Evolutionary conservation across 2,113 vertebrate genomes (phyloP), one percentile per base, ranked within the genome.

Genomic region (Nothoprocta pentlandii): DNA sequence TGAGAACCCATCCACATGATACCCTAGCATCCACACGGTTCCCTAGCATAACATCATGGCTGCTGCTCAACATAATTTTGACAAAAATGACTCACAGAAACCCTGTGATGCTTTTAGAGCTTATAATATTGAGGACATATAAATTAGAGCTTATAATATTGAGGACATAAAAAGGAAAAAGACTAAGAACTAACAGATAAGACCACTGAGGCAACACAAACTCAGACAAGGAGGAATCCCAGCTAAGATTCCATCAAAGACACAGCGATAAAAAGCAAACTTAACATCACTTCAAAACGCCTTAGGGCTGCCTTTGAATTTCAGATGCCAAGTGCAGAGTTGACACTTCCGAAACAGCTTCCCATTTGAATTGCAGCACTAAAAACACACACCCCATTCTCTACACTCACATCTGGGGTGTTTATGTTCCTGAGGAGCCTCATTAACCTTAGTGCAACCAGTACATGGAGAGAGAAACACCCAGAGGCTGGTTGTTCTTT

Each of bases 321-420:
- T 82, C 58, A 75, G 10, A 76, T 49, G 73, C 12, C 66, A 91
- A 51, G 11, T 22, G 85, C 25, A 79, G 32, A 78, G 42, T 44
- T 87, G 74, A 85, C 62, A 81, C 47, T 61, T 87, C 47, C 56
- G 51, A 92, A 92, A 96, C 25, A 77, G n/a, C 59, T 93, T 84
- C 20, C 25, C 9, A 42, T 75, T 78, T 16, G 10, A 87, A 92
- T 84, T 11, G 14, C 69, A 79, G 70, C 67, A 92, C 61, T 53
- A 76, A 71, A 89, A 87, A 69, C 16, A 76, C 8, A 64, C 41
- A 82, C n/a, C 58, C 82, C 28, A 32, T 25, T 51, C 13, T 69
- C 81, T 47, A 16, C 21, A 34, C 34, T 56, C 79, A 6, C 5
- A 74, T 14, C 28, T 39, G 80, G 53, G 22, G 9, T 68, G 32